Percentiles rank a stretch among this genome's conserved stretches.
These are phyloP conservation scores for Leptarthrus brevirostris DNA, from an alignment of 2,888 invertebrate species.

Conservation along the genomic window DNA sequence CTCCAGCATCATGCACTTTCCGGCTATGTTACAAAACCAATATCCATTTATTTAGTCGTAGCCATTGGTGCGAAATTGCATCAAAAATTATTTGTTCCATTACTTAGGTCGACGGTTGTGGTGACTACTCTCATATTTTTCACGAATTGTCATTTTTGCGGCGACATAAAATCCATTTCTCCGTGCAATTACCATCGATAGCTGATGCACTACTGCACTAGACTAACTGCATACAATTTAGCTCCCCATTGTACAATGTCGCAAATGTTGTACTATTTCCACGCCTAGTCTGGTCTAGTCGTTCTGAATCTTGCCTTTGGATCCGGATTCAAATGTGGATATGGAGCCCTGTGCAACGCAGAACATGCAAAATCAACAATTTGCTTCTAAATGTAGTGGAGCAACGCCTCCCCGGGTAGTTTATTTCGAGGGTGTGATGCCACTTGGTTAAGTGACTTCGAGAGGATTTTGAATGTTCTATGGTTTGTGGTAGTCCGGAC, in stretches of 20 bases:
- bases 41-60: slow-evolving; percentile 37
- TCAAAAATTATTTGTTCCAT: slow-evolving; percentile 37
- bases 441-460: slow-evolving; percentile 32
- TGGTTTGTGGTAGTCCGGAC: slow-evolving; percentile 39
- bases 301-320: slow-evolving; percentile 10
- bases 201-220: too few relatives aligned
- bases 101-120: slow-evolving; percentile 12
- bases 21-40: slow-evolving; percentile 13
- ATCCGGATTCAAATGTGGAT: neutral
- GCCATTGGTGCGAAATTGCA: slow-evolving; percentile 37
- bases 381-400: slow-evolving; percentile 33
- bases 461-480: slow-evolving; percentile 32
- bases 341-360: neutral
- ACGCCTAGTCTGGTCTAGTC: neutral
- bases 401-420: slow-evolving; percentile 20
- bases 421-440: slow-evolving; percentile 12
- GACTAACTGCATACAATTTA: slow-evolving; percentile 14
- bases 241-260: slow-evolving; percentile 4
- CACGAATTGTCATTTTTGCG: slow-evolving; percentile 42
- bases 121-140: slow-evolving; percentile 36
- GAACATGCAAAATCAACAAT: slow-evolving; percentile 22
- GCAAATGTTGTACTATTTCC: neutral
- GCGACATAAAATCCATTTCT: slow-evolving; percentile 34
- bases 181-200: slow-evolving; percentile 36
- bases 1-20: too few relatives aligned